Evolutionary conservation across 2,888 invertebrate genomes (phyloP), one percentile per base, ranked within the genome.

Genomic region (Eugnorisma glareosa): DNA sequence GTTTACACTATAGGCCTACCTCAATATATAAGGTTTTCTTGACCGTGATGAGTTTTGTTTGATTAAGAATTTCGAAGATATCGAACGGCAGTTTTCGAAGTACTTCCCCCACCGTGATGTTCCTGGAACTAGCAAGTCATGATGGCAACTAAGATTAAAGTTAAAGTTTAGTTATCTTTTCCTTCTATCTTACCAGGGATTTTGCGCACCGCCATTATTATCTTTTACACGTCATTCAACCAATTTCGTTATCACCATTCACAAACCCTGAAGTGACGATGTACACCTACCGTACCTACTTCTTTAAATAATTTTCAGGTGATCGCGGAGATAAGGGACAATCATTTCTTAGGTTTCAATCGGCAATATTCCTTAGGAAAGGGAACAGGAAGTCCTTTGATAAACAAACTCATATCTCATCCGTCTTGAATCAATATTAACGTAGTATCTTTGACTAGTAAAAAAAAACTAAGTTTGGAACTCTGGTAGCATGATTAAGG

Each of bases 161-260:
- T 63, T 45, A 67, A 54, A 57, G 45, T 57, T 57, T 7, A 67
- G 21, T 79, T 57, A 57, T 48, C 54, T 63, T 67, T 61, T 79
- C 63, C 67, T 67, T 18, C 10, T 40, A 79, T 64, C 40, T 57
- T 48, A 40, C 31, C 7, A 37, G 28, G 54, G 10, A 31, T 1
- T 63, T 15, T 11, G n/a, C 1, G 1, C 43, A 31, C 10, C 18
- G 45, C n/a, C 21, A 64, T 76, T 64, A 28, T 45, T 43, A 61
- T 43, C n/a, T 37, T 37, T 63, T 31, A 31, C 7, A 35, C 45
- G 67, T 68, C 68, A 77, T 7, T 40, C 18, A 24, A 24, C 11
- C 13, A 13, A 18, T 64, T 82, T 57, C 24, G 15, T 31, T 24
- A 74, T 66, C 28, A 21, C 43, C 21, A 61, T 67, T 78, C 31